These are phyloP conservation scores for Poecile montanus DNA, from an alignment of 2,797 vertebrate species.

Conservation along the genomic window DNA sequence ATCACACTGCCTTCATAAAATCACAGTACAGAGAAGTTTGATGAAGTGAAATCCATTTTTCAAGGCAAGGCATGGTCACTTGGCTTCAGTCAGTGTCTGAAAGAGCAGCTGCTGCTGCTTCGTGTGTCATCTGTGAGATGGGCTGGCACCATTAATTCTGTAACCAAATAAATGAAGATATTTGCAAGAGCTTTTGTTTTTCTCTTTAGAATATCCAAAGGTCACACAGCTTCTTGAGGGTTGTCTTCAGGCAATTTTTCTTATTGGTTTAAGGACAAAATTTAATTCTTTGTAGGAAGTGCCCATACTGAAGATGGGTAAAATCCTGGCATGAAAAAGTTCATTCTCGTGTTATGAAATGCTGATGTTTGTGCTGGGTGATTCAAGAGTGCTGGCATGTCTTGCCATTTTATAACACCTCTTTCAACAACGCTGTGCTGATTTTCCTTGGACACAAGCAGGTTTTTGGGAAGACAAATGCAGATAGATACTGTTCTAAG, in stretches of 20 bases:
- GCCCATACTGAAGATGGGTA: not conserved
- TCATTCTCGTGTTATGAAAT: not conserved
- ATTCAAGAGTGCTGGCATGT: not conserved
- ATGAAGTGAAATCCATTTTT: not conserved
- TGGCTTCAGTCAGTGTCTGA: not conserved
- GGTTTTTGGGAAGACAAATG: not conserved
- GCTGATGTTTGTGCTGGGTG: not conserved
- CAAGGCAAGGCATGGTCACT: not conserved
- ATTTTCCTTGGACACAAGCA: not conserved
- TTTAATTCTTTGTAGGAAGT: not conserved
- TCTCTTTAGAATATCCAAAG: not conserved
- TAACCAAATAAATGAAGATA: not conserved
- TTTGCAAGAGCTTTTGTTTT: not conserved
- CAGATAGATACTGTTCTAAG: not conserved
- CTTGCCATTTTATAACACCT: rapidly evolving
- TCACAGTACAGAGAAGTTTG: not conserved
- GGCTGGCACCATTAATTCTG: not conserved
- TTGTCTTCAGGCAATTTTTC: not conserved
- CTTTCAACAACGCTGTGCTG: rapidly evolving
- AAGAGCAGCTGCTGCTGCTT: not conserved
- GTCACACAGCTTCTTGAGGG: not conserved
- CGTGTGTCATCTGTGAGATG: not conserved
- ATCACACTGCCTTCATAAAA: not conserved
- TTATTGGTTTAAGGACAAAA: not conserved
- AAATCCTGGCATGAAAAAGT: not conserved